A percentile compares a stretch with the other conserved stretches of the same genome.
Evolutionary conservation across 2,797 vertebrate species (phyloP).

Genomic region (Sebastes diploproa): DNA sequence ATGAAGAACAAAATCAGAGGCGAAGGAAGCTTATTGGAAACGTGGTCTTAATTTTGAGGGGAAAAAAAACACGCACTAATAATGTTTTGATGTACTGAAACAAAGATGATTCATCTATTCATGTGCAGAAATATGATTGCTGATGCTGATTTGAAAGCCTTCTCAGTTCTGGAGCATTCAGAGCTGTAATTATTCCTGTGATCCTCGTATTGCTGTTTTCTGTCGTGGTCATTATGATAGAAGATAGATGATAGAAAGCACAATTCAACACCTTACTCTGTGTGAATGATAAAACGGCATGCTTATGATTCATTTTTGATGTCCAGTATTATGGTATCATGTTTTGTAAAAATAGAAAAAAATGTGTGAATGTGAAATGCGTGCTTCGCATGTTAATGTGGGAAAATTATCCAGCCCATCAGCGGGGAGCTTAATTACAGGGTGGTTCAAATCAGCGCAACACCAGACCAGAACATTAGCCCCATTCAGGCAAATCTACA

Average conservation of each 20-base stretch:
- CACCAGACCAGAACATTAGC: not conserved
- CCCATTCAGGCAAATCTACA: not conserved
- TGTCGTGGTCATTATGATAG: not conserved
- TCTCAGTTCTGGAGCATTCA: not conserved
- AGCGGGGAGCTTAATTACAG: not conserved
- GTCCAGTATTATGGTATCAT: not conserved
- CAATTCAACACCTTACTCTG: not conserved
- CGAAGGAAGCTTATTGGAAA: not conserved
- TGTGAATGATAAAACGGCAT: not conserved
- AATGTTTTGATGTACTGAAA: conserved; percentile 2
- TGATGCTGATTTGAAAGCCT: not conserved
- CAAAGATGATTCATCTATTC: not conserved
- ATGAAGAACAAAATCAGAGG: not conserved
- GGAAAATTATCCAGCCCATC: not conserved
- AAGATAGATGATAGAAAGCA: not conserved
- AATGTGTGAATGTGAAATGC: not conserved
- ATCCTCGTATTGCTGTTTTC: not conserved
- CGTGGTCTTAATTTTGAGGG: not conserved
- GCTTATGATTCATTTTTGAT: not conserved
- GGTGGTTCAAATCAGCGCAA: not conserved
- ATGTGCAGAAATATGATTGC: conserved; percentile 12
- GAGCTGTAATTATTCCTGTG: not conserved
- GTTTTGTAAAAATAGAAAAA: not conserved
- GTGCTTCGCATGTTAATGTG: not conserved
- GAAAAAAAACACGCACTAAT: not conserved